Conservation (phyloP, 37 sponge, comb jelly and placozoan species). For the Eunapius fragilis region DNA sequence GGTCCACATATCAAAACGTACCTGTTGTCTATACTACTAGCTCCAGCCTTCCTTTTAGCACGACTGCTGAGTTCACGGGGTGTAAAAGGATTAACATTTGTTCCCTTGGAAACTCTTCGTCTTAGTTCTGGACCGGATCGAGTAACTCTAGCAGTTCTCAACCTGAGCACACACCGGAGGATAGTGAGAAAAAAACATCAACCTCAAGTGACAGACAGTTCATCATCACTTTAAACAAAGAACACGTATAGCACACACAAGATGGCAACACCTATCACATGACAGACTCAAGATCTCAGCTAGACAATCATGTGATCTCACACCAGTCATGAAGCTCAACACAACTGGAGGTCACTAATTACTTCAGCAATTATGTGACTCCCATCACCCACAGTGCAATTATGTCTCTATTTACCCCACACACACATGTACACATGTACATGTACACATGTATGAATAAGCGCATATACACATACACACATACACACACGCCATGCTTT, state of each 20-base stretch:
- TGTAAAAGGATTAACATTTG: slow-evolving; percentile 92
- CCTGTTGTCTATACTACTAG: neutral
- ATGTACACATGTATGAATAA: too few species aligned
- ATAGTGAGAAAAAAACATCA: neutral
- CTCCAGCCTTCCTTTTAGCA: neutral
- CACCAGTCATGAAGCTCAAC: neutral
- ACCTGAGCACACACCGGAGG: neutral
- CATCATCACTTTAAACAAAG: too few species aligned
- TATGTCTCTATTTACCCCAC: too few species aligned
- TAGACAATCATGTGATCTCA: neutral
- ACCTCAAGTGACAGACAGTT: neutral
- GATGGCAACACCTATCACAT: too few species aligned
- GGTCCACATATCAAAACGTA: neutral
- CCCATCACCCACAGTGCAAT: too few species aligned
- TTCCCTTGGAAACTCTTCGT: slow-evolving; percentile 64
- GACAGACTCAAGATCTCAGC: too few species aligned
- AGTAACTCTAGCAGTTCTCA: slow-evolving; percentile 22
- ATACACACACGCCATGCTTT: too few species aligned
- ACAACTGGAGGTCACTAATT: too few species aligned
- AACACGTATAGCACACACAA: too few species aligned
- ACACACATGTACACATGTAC: too few species aligned
- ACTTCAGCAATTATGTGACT: too few species aligned
- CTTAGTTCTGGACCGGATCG: slow-evolving; percentile 48
- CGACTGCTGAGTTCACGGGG: slow-evolving; percentile 37
- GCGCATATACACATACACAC: too few species aligned